Conservation (phyloP, 2,797 vertebrate species). For the Artibeus lituratus region DNA sequence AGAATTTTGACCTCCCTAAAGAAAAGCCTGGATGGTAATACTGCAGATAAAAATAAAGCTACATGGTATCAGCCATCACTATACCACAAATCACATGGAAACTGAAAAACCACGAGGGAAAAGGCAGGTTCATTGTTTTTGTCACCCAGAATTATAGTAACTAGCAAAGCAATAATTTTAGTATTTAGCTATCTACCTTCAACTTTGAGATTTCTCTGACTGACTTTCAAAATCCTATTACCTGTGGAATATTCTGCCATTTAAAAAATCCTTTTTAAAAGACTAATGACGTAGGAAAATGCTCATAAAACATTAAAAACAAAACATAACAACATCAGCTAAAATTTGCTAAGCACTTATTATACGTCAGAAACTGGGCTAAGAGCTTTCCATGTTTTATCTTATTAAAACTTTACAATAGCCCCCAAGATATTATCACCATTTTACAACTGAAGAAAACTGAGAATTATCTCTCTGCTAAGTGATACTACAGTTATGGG, state of each 20-base stretch:
- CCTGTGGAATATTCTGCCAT: not conserved
- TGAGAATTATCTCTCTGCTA: not conserved
- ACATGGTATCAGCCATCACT: not conserved
- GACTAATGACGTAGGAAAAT: not conserved
- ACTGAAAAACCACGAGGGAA: not conserved
- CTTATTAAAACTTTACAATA: not conserved
- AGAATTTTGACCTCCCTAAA: not conserved
- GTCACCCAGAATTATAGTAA: not conserved
- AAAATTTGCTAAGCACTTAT: not conserved
- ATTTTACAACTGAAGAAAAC: not conserved
- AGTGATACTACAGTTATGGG: not conserved
- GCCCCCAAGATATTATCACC: not conserved
- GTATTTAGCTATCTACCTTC: not conserved
- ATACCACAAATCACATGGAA: not conserved
- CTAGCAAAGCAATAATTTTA: not conserved
- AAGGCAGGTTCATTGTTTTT: not conserved
- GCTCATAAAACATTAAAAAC: not conserved
- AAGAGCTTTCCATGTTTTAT: not conserved
- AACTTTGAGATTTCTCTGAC: not conserved
- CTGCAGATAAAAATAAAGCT: not conserved
- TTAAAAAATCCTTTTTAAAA: constrained; percentile 24
- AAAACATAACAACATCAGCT: not conserved
- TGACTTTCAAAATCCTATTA: not conserved
- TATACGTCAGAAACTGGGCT: not conserved
- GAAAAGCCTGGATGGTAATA: not conserved